Percentiles rank a stretch among this genome's conserved stretches.
Evolutionary conservation across 53 echinoderm and acorn worm species (phyloP).

Genomic region (Actinopyga echinites): DNA sequence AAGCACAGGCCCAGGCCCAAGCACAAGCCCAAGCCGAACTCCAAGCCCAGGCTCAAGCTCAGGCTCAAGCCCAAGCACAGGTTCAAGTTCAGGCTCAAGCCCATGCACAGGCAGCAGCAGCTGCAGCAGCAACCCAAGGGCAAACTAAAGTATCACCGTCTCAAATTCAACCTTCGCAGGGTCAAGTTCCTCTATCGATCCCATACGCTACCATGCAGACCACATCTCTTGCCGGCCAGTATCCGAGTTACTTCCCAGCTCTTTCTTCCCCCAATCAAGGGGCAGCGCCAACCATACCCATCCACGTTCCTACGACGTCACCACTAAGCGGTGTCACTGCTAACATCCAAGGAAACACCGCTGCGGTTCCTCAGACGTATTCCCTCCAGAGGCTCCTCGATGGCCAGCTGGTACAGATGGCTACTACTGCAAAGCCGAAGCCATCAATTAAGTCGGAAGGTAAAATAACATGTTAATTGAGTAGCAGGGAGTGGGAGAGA

Average conservation of each 20-base stretch:
- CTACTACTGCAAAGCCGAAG: not conserved
- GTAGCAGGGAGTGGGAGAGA: no score
- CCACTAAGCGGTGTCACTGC: constrained; percentile 40
- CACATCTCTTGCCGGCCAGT: constrained; percentile 38
- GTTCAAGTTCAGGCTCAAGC: constrained; percentile 7
- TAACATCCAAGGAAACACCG: constrained; percentile 26
- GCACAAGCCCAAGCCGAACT: constrained; percentile 4
- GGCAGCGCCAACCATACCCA: constrained; percentile 37
- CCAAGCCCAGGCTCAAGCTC: not conserved
- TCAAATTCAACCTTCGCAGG: no score
- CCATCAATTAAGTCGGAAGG: not conserved
- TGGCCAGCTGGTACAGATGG: constrained; percentile 2
- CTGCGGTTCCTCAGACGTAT: constrained; percentile 11
- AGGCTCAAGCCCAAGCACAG: constrained; percentile 3
- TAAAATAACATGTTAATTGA: not conserved
- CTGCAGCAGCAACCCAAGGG: no score
- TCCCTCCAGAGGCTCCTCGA: constrained; percentile 19
- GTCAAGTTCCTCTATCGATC: no score
- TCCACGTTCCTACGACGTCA: constrained; percentile 64
- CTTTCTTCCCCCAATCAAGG: constrained; percentile 19
- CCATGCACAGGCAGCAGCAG: no score
- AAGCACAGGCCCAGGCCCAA: constrained; percentile 29
- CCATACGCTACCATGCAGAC: not conserved
- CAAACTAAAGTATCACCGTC: no score
- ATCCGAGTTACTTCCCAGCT: constrained; percentile 49